A percentile compares a stretch with the other conserved stretches of the same genome.
Evolutionary conservation across 2,797 vertebrate genomes (phyloP).

Genomic region (Pangasius krempfi): DNA sequence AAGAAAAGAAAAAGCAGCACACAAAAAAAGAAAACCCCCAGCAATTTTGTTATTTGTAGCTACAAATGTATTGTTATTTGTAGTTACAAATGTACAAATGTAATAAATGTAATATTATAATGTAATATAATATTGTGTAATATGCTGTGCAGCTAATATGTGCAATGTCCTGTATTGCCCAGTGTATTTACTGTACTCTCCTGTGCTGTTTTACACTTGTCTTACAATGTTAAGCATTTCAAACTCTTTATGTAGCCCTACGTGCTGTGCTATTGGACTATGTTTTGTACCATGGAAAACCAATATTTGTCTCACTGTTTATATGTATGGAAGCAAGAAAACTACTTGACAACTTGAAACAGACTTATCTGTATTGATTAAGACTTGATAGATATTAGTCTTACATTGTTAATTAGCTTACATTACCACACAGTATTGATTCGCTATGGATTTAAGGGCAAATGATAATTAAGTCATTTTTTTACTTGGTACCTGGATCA

Average conservation of each 20-base stretch:
- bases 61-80: too few species aligned
- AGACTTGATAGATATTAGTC: neutral
- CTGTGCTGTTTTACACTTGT: neutral
- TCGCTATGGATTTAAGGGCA: neutral
- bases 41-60: too few species aligned
- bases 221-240: neutral
- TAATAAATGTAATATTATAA: neutral
- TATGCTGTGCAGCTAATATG: neutral
- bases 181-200: neutral
- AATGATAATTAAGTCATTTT: neutral
- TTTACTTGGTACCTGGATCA: neutral
- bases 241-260: neutral
- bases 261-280: neutral
- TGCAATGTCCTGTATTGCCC: neutral
- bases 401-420: neutral
- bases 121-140: too few species aligned
- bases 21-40: too few species aligned
- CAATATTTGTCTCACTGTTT: neutral
- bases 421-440: neutral
- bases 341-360: neutral
- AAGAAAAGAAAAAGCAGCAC: too few species aligned
- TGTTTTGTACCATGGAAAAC: neutral
- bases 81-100: too few species aligned
- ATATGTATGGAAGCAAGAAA: neutral
- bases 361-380: neutral